Evolutionary conservation across 2,797 vertebrate genomes (phyloP).

Genomic region (Thamnophis elegans): DNA sequence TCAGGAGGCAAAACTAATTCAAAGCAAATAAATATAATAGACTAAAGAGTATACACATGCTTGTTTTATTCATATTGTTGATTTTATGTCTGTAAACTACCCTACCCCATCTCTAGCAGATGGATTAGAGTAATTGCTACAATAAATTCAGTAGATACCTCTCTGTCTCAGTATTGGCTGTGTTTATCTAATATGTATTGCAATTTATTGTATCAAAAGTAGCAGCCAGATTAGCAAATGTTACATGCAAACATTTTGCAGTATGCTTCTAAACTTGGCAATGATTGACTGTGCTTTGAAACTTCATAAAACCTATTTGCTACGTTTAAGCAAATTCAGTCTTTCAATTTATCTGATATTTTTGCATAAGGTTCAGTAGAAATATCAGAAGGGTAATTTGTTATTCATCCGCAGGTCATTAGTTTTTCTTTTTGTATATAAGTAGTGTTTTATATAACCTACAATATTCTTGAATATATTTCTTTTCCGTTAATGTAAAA

Average conservation of each 20-base stretch:
- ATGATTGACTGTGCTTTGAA: neutral
- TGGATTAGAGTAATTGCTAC: neutral
- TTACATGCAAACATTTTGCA: neutral
- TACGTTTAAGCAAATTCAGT: neutral
- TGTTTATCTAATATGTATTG: neutral
- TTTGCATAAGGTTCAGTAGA: neutral
- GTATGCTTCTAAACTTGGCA: neutral
- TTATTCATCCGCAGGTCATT: neutral
- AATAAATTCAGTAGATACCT: neutral
- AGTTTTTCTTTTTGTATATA: neutral
- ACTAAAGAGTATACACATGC: neutral
- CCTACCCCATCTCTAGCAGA: neutral
- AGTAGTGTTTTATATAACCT: neutral
- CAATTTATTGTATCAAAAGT: neutral
- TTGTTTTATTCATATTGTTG: neutral
- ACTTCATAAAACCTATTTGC: neutral
- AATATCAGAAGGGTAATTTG: neutral
- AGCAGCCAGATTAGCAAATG: neutral
- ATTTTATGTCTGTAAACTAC: neutral
- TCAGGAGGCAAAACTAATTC: neutral
- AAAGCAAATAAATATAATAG: neutral
- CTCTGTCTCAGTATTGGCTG: neutral
- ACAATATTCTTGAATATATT: neutral
- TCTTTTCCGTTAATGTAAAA: neutral
- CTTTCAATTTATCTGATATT: neutral